These are phyloP conservation scores for Stomorhina lunata DNA, from an alignment of 2,888 invertebrate species.

Conservation along the genomic window DNA sequence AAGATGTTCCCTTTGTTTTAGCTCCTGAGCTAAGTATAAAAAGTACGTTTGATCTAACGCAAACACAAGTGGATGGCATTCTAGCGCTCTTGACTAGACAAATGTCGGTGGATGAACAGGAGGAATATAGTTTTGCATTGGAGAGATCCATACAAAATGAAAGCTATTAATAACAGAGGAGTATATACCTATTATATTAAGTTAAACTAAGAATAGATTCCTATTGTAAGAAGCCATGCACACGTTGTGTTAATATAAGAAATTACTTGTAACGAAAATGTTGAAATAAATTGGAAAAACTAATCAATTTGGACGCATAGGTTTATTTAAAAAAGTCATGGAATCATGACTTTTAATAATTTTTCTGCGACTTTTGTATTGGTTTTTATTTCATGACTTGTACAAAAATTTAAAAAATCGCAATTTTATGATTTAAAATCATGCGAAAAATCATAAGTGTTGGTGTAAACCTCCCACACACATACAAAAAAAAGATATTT, in stretches of 20 bases:
- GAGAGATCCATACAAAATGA: conserved; percentile 76
- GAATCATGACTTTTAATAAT: too few relatives aligned
- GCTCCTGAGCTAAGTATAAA: conserved; percentile 73
- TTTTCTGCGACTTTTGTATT: too few relatives aligned
- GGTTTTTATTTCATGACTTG: too few relatives aligned
- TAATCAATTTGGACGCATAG: too few relatives aligned
- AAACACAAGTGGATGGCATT: conserved; percentile 76
- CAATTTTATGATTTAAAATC: too few relatives aligned
- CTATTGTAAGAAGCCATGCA: conserved; percentile 20
- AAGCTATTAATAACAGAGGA: conserved; percentile 68
- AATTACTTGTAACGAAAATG: neutral
- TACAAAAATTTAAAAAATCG: too few relatives aligned
- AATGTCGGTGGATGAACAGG: conserved; percentile 72
- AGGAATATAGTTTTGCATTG: conserved; percentile 75
- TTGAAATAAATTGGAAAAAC: neutral
- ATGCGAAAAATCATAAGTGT: too few relatives aligned
- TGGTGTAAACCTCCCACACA: too few relatives aligned
- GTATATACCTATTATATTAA: neutral
- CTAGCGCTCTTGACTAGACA: conserved; percentile 75
- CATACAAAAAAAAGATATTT: too few relatives aligned
- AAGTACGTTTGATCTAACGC: conserved; percentile 71
- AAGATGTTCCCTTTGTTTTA: conserved; percentile 76
- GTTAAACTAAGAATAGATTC: neutral
- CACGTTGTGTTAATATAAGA: neutral
- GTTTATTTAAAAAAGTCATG: neutral